Evolutionary conservation across 1,140 invertebrate species (phyloP), one percentile per base, ranked within the genome.

Genomic region (Aphidius gifuensis): DNA sequence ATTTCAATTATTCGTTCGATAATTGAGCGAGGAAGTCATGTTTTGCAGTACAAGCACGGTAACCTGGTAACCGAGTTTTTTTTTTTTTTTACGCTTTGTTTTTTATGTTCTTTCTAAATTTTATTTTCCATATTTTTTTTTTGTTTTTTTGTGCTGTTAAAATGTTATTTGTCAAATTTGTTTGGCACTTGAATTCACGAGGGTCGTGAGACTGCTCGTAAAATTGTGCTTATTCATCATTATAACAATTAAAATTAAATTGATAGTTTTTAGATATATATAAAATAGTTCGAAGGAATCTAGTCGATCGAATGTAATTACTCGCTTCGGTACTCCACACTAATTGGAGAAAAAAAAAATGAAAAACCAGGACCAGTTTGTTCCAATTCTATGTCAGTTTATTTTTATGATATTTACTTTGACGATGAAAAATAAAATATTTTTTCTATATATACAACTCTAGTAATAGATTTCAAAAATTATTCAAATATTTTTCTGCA

Each of bases 11-110:
- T 16, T 23, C 11, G 50, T 60, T 51, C 59, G 50, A 60, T 44
- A 16, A 21, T 40, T 46, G 59, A 45, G 42, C 50, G 50, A 9
- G 59, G 53, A 60, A 60, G 45, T 23, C 45, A 44, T 60, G 44
- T 55, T n/a, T 55, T 55, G 40, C 40, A 55, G 53, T 43, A 44
- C n/a, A 51, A 38, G n/a, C 42, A 42, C 39, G 16, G 42, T 60
- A 60, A 60, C 59, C 59, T 38, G 50, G 44, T 60, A 51, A 60
- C 59, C 59, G 59, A 53, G 50, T 60, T 60, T 60, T 42, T n/a
- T 44, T 21, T 40, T 54, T 49, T 21, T 45, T 23, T 23, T 53
- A 40, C 59, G 39, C 49, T 60, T 53, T 51, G 23, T n/a, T 59
- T 51, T 58, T 44, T 60, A n/a, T 50, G 21, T 43, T 51, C 1